Base-by-base conservation (phyloP, 2,888 invertebrate species). In the Erebia aethiops region DNA sequence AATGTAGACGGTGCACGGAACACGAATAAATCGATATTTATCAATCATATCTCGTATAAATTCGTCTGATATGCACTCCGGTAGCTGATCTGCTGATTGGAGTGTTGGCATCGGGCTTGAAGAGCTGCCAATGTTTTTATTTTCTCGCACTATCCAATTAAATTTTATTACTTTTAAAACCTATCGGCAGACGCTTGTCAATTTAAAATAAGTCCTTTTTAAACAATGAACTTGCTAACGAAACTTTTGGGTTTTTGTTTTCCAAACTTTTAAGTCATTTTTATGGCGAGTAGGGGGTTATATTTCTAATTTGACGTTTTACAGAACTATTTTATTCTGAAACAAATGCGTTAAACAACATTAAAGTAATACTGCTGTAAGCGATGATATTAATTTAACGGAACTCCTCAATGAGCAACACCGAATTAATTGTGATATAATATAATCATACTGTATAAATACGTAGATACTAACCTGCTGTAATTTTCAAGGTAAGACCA, bases 81-180 rank as follows among this genome's bases (percentile, higher is more conserved):
- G 67, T 57, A 68, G 70, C 70, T 73, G 71, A 74, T 75, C 72
- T 74, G 65, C 73, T 74, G 75, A 76, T 76, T 73, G 75, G 70
- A 63, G 74, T 66, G 76, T 74, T 76, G 74, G 76, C 76, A 76
- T 69, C 73, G 69, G 67, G 69, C 68, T 74, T 75, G 75, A 74
- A 76, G 75, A 73, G 76, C 71, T 74, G 77, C 74, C 77, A 76
- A 76, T 72, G 72, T 76, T 79, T 77, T 77, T 77, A 75, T 74
- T 75, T 77, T 74, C 71, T 58, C 67, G 71, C 74, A 61, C 75
- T 75, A 72, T 77, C 77, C 77, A 77, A 77, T 77, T 77, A 77
- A 73, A 74, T 75, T 75, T 67, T 67, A 67, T 67, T 67, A 58
- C 70, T 49, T 58, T 58, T 67, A 66, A 58, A 61, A 43, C 43